Evolutionary conservation across 2,888 invertebrate species (phyloP).

Genomic region (Nycteola revayana): DNA sequence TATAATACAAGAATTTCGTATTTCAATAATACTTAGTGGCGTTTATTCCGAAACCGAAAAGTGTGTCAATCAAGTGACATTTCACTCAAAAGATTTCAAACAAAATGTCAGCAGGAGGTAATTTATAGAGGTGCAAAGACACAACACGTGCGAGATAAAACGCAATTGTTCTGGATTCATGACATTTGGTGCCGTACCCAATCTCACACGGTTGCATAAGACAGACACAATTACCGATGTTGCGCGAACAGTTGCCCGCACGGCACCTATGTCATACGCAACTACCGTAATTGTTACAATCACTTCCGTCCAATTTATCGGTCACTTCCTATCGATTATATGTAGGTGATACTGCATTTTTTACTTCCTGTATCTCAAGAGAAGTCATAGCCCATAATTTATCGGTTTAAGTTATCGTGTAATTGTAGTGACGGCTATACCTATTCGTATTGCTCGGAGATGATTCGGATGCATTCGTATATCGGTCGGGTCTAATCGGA

Average conservation of each 20-base stretch:
- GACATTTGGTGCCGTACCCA: slow-evolving; percentile 39
- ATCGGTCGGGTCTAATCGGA: slow-evolving; percentile 53
- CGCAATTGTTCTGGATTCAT: slow-evolving; percentile 41
- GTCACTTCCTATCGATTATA: slow-evolving; percentile 46
- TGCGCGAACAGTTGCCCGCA: slow-evolving; percentile 40
- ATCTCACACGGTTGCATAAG: slow-evolving; percentile 41
- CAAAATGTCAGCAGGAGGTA: slow-evolving; percentile 29
- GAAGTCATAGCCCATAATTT: slow-evolving; percentile 10
- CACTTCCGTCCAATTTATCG: slow-evolving; percentile 58
- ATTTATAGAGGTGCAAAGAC: slow-evolving; percentile 23
- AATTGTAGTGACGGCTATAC: slow-evolving; percentile 25
- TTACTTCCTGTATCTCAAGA: slow-evolving; percentile 38
- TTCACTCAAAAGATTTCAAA: slow-evolving; percentile 20
- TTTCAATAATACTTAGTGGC: no score
- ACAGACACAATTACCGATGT: slow-evolving; percentile 37
- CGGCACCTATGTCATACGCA: slow-evolving; percentile 37
- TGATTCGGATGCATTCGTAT: slow-evolving; percentile 54
- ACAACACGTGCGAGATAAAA: slow-evolving; percentile 31
- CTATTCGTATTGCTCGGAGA: slow-evolving; percentile 37
- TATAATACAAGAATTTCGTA: no score
- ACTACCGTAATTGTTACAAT: slow-evolving; percentile 41
- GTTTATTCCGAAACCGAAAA: slow-evolving; percentile 2
- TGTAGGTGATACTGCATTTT: slow-evolving; percentile 39
- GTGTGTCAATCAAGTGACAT: slow-evolving; percentile 2
- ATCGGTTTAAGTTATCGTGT: no score